phyloP scores from a whole-genome alignment of 2,113 vertebrate genomes.

The Phrynocephalus versicolor region DNA sequence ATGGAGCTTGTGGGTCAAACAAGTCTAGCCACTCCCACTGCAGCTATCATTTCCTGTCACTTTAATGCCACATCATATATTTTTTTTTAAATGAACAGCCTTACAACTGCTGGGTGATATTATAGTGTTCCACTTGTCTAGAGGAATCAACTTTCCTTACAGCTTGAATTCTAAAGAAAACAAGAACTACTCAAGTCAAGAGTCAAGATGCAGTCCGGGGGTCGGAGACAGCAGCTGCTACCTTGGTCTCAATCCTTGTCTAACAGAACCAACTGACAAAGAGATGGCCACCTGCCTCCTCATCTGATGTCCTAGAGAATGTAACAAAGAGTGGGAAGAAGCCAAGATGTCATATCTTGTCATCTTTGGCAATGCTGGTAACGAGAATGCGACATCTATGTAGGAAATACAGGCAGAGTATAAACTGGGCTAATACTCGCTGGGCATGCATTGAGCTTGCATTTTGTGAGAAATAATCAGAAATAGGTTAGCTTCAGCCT shows the following conservation, averaged over 20 bases:
- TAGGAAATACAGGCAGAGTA: too few species aligned
- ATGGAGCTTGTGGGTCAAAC: not conserved
- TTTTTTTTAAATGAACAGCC: not conserved
- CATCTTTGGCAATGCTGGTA: not conserved
- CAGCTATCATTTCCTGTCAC: not conserved
- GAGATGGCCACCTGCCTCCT: not conserved
- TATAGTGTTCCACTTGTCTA: not conserved
- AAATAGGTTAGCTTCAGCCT: not conserved
- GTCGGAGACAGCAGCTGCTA: not conserved
- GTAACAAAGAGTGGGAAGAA: not conserved
- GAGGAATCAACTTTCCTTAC: not conserved
- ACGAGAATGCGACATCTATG: not conserved
- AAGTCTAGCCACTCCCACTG: not conserved
- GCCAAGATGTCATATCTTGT: not conserved
- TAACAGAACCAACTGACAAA: not conserved
- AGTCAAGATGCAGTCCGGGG: not conserved
- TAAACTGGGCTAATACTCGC: not conserved
- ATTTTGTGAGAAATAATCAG: not conserved
- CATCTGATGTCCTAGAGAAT: not conserved
- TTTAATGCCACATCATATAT: not conserved
- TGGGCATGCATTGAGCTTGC: not conserved
- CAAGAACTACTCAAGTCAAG: not conserved
- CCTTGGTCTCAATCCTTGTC: not conserved
- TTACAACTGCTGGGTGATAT: not conserved
- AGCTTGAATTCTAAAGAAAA: not conserved